Percentiles rank a stretch among this genome's conserved stretches.
phyloP scores from a whole-genome alignment of 2,113 vertebrate species.

The Elgaria multicarinata region DNA sequence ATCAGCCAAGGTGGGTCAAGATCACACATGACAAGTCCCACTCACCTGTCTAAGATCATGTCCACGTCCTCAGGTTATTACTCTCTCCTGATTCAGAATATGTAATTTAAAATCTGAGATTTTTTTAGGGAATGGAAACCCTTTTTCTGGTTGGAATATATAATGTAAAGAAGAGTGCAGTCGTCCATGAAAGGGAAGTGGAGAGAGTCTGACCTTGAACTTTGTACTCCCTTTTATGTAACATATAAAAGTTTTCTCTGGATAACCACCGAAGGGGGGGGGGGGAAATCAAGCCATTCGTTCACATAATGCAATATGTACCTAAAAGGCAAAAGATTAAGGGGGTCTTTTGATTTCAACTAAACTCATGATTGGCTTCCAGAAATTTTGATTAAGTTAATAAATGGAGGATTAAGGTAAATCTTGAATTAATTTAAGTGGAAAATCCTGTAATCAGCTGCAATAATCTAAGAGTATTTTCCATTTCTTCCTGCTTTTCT shows the following conservation, averaged over 20 bases:
- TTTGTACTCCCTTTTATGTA: neutral
- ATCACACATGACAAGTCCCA: neutral
- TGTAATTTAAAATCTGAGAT: neutral
- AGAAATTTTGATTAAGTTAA: neutral
- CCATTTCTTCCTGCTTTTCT: slow-evolving; percentile 2
- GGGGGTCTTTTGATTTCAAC: neutral
- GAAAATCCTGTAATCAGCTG: neutral
- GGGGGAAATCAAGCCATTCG: neutral
- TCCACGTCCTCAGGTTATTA: neutral
- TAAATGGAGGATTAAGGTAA: neutral
- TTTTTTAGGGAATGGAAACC: neutral
- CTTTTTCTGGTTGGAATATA: neutral
- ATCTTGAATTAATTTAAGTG: neutral
- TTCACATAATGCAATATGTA: neutral
- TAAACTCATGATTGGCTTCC: neutral
- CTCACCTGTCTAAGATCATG: neutral
- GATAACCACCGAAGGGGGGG: neutral
- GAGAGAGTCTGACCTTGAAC: neutral
- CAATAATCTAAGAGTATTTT: neutral
- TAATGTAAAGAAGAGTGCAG: neutral
- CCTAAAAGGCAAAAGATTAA: neutral
- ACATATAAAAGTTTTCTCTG: neutral
- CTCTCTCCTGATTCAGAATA: neutral
- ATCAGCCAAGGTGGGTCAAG: neutral
- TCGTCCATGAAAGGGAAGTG: neutral